Evolutionary conservation across 2,113 vertebrate species (phyloP).

Genomic region (Odocoileus virginianus): DNA sequence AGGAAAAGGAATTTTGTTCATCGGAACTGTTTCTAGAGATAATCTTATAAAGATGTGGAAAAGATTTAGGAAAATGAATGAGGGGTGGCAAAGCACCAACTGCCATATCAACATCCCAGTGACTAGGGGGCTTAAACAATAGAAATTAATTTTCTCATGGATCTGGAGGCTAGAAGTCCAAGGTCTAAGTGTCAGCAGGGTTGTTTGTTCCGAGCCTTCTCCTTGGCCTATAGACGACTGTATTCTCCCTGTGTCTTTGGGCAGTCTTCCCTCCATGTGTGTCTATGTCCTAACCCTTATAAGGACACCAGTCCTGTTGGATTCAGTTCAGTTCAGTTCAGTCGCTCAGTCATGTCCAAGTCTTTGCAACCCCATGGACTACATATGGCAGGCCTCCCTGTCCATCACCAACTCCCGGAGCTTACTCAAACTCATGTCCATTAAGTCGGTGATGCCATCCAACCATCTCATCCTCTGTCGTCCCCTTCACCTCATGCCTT

Average conservation of each 20-base stretch:
- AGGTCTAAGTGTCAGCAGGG: background rate
- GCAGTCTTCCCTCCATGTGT: background rate
- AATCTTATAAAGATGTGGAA: background rate
- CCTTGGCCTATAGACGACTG: background rate
- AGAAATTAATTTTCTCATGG: background rate
- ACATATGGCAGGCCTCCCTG: background rate
- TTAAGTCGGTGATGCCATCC: background rate
- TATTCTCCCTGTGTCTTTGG: background rate
- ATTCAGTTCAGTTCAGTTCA: background rate
- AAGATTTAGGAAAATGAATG: background rate
- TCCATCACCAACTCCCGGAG: background rate
- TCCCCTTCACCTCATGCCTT: background rate
- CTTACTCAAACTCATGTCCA: background rate
- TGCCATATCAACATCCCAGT: background rate
- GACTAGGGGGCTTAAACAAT: background rate
- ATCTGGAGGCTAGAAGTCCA: background rate
- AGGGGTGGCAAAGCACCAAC: background rate
- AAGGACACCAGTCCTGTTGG: background rate
- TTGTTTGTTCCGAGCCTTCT: background rate
- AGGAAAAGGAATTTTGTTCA: background rate
- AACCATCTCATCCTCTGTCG: background rate
- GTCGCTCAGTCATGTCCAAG: rapidly evolving
- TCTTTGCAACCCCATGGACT: background rate
- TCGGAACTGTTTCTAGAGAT: background rate
- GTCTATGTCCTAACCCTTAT: background rate